Percentiles rank a stretch among this genome's conserved stretches.
phyloP scores from a whole-genome alignment of 2,113 vertebrate genomes.

The Aepyceros melampus region DNA sequence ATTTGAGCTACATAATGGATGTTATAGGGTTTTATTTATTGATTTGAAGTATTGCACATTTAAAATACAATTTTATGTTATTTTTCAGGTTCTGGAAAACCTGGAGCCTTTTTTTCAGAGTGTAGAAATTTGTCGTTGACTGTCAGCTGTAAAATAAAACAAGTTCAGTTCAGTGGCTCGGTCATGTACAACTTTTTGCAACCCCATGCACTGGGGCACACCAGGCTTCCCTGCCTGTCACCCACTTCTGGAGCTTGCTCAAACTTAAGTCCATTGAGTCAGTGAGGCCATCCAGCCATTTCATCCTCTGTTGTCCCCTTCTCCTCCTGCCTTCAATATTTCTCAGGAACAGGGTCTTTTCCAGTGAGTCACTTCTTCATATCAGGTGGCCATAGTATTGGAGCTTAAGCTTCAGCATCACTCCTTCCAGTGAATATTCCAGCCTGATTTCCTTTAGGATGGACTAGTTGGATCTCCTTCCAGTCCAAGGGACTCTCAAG shows the following conservation, averaged over 20 bases:
- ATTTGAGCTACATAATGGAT: background rate
- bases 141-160: background rate
- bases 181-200: rapidly evolving
- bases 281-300: background rate
- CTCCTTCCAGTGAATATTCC: background rate
- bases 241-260: background rate
- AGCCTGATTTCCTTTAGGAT: background rate
- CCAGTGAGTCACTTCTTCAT: background rate
- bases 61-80: background rate
- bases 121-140: background rate
- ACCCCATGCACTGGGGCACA: background rate
- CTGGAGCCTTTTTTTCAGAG: background rate
- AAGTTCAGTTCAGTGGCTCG: background rate
- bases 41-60: background rate
- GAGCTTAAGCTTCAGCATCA: background rate
- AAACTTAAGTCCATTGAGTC: background rate
- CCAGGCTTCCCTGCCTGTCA: background rate
- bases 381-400: background rate
- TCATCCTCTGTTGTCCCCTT: background rate
- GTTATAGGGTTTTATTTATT: background rate
- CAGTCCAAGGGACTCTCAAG: background rate
- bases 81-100: background rate
- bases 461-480: background rate
- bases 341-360: background rate
- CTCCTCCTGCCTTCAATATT: background rate